Percentiles rank a stretch among this genome's conserved stretches.
Conservation (phyloP, 2,113 vertebrate species). For the Brachirus orientalis region DNA sequence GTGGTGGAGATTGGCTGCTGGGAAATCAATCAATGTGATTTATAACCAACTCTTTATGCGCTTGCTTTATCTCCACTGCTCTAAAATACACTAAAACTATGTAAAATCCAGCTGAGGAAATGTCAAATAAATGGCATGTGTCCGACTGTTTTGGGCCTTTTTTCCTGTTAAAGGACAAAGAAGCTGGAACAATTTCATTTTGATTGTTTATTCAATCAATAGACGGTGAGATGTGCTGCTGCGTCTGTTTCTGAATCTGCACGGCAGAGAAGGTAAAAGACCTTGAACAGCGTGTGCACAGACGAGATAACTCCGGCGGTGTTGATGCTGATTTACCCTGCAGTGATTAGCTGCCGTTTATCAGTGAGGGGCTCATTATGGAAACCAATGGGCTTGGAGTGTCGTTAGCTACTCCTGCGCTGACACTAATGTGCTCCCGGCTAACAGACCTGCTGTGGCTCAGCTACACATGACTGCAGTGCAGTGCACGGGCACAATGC, state of each 20-base stretch:
- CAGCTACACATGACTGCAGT: slow-evolving; percentile 7
- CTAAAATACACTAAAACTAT: slow-evolving; percentile 39
- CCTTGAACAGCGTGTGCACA: slow-evolving; percentile 59
- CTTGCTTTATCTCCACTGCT: slow-evolving; percentile 50
- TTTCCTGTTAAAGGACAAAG: slow-evolving; percentile 24
- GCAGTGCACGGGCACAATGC: neutral
- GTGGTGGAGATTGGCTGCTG: slow-evolving; percentile 12
- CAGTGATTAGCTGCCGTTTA: slow-evolving; percentile 76
- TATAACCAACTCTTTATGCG: slow-evolving; percentile 25
- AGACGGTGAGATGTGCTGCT: slow-evolving; percentile 20
- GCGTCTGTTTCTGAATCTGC: slow-evolving; percentile 19
- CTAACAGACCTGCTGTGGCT: slow-evolving; percentile 55
- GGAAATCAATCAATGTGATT: slow-evolving; percentile 59
- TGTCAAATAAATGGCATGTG: slow-evolving; percentile 20
- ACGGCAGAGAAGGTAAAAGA: slow-evolving; percentile 41
- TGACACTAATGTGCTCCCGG: slow-evolving; percentile 63
- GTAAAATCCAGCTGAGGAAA: slow-evolving; percentile 32
- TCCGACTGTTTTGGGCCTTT: neutral
- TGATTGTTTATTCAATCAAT: slow-evolving; percentile 7
- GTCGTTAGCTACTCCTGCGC: slow-evolving; percentile 71
- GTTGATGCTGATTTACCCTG: slow-evolving; percentile 57
- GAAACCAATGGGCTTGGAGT: slow-evolving; percentile 61
- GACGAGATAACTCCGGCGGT: slow-evolving; percentile 58
- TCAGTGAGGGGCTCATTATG: slow-evolving; percentile 75
- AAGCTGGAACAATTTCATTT: neutral